phyloP scores from a whole-genome alignment of 2,888 invertebrate genomes.

The Peribatodes rhomboidaria region DNA sequence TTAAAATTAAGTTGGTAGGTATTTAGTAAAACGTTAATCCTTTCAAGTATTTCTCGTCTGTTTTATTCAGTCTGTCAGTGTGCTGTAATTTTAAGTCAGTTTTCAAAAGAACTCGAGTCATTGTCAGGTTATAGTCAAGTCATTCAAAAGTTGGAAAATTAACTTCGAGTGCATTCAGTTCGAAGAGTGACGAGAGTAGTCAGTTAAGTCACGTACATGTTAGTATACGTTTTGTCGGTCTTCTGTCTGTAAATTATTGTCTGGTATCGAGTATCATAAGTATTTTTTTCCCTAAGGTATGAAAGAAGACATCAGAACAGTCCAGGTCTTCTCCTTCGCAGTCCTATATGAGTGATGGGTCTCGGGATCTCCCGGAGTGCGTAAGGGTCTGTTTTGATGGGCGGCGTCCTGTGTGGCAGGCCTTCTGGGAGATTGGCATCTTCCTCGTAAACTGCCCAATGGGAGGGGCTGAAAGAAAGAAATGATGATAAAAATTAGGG shows the following conservation, averaged over 20 bases:
- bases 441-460: conserved; percentile 82
- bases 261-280: background rate
- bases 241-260: background rate
- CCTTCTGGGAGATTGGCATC: conserved; percentile 66
- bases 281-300: background rate
- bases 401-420: conserved; percentile 69
- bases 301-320: conserved; percentile 33
- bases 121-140: background rate
- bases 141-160: background rate
- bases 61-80: background rate
- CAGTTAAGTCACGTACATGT: background rate
- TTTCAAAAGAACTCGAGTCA: background rate
- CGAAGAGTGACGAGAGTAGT: background rate
- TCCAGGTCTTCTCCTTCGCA: conserved; percentile 66
- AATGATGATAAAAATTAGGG: background rate
- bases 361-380: conserved; percentile 77
- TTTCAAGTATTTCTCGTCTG: background rate
- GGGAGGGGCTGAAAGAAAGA: conserved; percentile 72
- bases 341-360: conserved; percentile 68
- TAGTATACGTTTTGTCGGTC: background rate
- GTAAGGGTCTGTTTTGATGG: conserved; percentile 72
- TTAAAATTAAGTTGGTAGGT: no score
- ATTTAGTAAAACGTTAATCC: no score
- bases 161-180: background rate
- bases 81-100: background rate